Evolutionary conservation across 2,888 invertebrate genomes (phyloP), one percentile per base, ranked within the genome.

Genomic region (Hirtodrosophila duncani): DNA sequence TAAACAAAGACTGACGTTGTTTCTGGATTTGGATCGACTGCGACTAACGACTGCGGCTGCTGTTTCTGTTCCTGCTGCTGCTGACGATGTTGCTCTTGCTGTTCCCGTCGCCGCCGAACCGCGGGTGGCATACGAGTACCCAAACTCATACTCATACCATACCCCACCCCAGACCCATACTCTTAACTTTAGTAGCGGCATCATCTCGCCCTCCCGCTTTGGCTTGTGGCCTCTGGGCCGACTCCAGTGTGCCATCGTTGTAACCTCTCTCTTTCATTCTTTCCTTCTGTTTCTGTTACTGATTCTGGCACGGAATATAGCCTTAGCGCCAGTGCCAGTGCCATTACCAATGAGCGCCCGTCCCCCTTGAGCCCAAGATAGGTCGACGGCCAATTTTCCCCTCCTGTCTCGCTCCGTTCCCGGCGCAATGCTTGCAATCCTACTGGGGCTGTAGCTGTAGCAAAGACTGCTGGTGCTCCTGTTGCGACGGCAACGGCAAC

Each of bases 1-100:
- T 78, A 78, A 81, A 81, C 77, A 81, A 78, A 81, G 77, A 78
- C 77, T 81, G 67, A 57, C 65, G 75, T 69, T 80, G 81, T 75
- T 79, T 75, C 61, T 65, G 79, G 67, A 71, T 74, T 74, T 65
- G 67, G 55, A 70, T 66, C 62, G 65, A 71, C 81, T 69, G 70
- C 70, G 57, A 65, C 77, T 51, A 62, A 53, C 59, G 50, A 53
- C 60, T 45, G 48, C 46, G 7, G 16, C 37, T 8, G n/a, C n/a
- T n/a, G n/a, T n/a, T n/a, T n/a, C n/a, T n/a, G n/a, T n/a, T n/a
- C n/a, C 8, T 46, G n/a, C 44, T 30, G 64, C 36, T 14, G 52
- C 39, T 26, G 10, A 4, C n/a, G 10, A 16, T 8, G 36, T 2
- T 11, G 5, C 8, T 46, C 8, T 18, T 3, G 31, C 21, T 30